Evolutionary conservation across 1,140 invertebrate species (phyloP).

Genomic region (Drosophila sp.): DNA sequence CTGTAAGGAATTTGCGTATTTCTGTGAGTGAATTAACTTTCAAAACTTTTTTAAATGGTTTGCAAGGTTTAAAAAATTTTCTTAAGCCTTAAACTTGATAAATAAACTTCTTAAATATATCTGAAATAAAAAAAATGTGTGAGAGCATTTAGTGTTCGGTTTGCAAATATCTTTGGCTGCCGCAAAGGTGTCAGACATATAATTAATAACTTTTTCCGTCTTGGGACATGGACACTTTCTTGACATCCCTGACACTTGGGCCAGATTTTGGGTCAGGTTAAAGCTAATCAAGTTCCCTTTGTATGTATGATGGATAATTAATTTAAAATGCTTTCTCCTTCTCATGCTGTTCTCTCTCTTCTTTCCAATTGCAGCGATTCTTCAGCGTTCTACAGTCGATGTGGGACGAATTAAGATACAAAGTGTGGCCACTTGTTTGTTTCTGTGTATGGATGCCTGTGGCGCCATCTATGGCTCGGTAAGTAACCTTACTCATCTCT

Average conservation of each 20-base stretch:
- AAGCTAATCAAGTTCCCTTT: slow-evolving; percentile 53
- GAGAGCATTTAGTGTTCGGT: slow-evolving; percentile 11
- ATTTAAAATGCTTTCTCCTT: slow-evolving; percentile 70
- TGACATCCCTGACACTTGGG: slow-evolving; percentile 63
- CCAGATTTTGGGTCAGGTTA: slow-evolving; percentile 46
- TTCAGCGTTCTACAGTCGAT: slow-evolving; percentile 90
- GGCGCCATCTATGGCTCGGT: slow-evolving; percentile 93
- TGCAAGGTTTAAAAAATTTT: too few species aligned
- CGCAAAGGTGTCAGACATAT: slow-evolving; percentile 36
- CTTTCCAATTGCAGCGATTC: slow-evolving; percentile 87
- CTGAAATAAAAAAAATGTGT: neutral
- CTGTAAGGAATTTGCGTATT: neutral
- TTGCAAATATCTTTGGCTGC: neutral
- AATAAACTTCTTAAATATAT: too few species aligned
- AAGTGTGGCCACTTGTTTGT: slow-evolving; percentile 91
- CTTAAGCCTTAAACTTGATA: too few species aligned
- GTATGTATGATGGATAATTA: slow-evolving; percentile 71
- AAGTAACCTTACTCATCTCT: slow-evolving; percentile 83
- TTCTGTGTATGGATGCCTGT: slow-evolving; percentile 93
- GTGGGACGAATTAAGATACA: slow-evolving; percentile 92
- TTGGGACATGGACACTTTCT: slow-evolving; percentile 10
- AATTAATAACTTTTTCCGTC: slow-evolving; percentile 56
- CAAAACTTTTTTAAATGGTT: too few species aligned
- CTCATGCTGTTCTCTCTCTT: slow-evolving; percentile 8
- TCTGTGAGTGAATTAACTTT: too few species aligned